These are phyloP conservation scores for Lamellibrachia columna DNA, from an alignment of 2,888 invertebrate genomes.

Conservation along the genomic window DNA sequence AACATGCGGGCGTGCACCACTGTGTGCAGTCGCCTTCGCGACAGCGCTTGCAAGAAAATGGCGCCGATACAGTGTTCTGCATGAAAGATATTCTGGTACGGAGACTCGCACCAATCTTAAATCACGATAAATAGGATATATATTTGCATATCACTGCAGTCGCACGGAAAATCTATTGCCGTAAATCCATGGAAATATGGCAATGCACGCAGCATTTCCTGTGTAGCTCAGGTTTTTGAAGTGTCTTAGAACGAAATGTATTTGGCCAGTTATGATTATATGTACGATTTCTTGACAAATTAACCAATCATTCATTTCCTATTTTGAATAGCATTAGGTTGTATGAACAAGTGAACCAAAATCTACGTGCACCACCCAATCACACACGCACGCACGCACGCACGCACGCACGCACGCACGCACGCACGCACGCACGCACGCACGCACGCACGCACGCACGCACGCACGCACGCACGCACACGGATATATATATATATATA, in stretches of 20 bases:
- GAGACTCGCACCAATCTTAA: not conserved
- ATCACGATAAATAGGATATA: not conserved
- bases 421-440: too few relatives aligned
- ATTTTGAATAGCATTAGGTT: not conserved
- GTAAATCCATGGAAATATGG: not conserved
- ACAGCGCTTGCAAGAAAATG: not conserved
- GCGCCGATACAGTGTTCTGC: not conserved
- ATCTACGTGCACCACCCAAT: too few relatives aligned
- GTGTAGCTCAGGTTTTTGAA: not conserved
- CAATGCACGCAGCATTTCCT: not conserved
- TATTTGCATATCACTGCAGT: not conserved
- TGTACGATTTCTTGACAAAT: not conserved
- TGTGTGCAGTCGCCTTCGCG: not conserved
- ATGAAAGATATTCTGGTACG: not conserved
- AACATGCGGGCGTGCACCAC: not conserved
- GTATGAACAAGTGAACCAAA: not conserved
- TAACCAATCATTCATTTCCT: not conserved
- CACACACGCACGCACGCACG: too few relatives aligned
- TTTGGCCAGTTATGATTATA: not conserved
- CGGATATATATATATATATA: too few relatives aligned
- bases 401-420: too few relatives aligned
- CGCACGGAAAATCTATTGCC: not conserved
- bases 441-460: too few relatives aligned
- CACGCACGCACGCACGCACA: too few relatives aligned
- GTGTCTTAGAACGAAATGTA: not conserved